Evolutionary conservation across 2,113 vertebrate genomes (phyloP), one percentile per base, ranked within the genome.

Genomic region (Ahaetulla prasina): DNA sequence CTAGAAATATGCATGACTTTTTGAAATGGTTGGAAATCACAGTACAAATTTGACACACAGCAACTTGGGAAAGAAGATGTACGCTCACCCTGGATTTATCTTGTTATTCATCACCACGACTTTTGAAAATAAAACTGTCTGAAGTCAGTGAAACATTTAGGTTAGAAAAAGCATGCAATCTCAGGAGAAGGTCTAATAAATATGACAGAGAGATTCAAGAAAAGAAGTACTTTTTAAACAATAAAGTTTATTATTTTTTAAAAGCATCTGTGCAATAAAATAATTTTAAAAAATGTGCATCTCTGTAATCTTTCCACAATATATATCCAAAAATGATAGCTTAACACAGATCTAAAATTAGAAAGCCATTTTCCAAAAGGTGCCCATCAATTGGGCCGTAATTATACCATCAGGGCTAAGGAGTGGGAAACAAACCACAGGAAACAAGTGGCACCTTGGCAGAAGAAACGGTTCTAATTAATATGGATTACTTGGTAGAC

Each of bases 271-370:
- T 84, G 49, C 80, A 89, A 92, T 35, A 92, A 89, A 39, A 47
- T 35, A 4, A 16, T 23, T 85, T 35, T 88, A 27, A 49, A 84
- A 57, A 35, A 4, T 8, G 0, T 0, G 49, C 0, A 0, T 0
- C 87, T 30, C 43, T 2, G 55, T 84, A 91, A 68, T 63, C 89
- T 43, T 89, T 91, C 93, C 11, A 91, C 87, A 93, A 94, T 3
- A 94, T 27, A 90, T 95, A 94, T 89, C 4, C 12, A 49, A 0
- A 0, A 0, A 90, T 0, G 0, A 85, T 22, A 93, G 27, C 74
- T 89, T 88, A 92, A 94, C 27, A 92, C 4, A 57, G 39, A 53
- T 93, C 45, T 89, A 86, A 85, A 95, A 90, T 93, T 92, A 4
- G 57, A 91, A 94, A 95, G 86, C 91, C 0, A 0, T 84, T 94